Conservation (phyloP, 2,888 invertebrate genomes). For the Halictus quadricinctus region DNA sequence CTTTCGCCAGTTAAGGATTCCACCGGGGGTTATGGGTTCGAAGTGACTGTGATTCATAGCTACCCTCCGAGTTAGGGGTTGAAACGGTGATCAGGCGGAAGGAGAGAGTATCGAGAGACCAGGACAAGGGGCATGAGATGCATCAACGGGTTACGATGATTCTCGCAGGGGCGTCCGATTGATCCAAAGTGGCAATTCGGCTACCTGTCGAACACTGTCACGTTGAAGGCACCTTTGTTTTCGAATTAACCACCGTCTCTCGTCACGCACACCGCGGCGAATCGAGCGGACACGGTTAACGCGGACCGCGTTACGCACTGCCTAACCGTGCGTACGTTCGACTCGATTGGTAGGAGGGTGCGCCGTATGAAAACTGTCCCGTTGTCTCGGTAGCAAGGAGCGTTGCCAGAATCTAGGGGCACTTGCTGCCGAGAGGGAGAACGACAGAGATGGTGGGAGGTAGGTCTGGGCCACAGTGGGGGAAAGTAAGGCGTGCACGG, state of each 20-base stretch:
- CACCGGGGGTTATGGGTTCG: background rate
- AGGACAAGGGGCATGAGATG: background rate
- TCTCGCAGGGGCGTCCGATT: conserved; percentile 21
- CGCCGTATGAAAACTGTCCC: conserved; percentile 70
- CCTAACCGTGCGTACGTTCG: conserved; percentile 25
- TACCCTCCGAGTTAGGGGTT: background rate
- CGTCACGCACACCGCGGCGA: conserved; percentile 27
- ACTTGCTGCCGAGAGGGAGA: conserved; percentile 46
- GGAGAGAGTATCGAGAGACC: background rate
- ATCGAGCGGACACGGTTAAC: background rate
- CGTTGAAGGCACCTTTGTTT: conserved; percentile 46
- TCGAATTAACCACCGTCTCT: conserved; percentile 26
- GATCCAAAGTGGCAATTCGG: conserved; percentile 28
- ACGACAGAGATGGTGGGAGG: background rate
- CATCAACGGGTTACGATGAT: conserved; percentile 3
- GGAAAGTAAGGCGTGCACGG: conserved; percentile 43
- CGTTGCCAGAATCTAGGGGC: conserved; percentile 55
- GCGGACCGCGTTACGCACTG: conserved; percentile 37
- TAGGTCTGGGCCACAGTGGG: background rate
- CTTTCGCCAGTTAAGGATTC: background rate
- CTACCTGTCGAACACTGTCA: conserved; percentile 58
- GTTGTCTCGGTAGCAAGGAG: conserved; percentile 54
- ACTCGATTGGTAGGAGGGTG: conserved; percentile 60
- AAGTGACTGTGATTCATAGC: conserved; percentile 1
- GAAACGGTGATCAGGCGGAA: background rate